These are phyloP conservation scores for Brachionus rotundiformis DNA, from an alignment of 1,140 invertebrate species.

Conservation along the genomic window DNA sequence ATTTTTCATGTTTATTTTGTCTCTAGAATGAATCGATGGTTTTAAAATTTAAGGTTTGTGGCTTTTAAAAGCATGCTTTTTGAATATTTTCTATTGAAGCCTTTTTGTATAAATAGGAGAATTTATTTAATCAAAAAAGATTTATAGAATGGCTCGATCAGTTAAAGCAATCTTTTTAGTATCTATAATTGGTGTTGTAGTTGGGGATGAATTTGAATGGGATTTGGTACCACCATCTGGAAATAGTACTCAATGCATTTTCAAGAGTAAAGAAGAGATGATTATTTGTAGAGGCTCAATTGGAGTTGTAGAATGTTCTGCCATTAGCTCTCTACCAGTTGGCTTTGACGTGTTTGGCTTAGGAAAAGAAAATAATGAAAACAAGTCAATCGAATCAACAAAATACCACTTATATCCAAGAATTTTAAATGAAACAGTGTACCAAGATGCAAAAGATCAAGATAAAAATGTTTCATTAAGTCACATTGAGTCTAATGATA, in stretches of 20 bases:
- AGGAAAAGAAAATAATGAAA: neutral
- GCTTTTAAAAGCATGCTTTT: neutral
- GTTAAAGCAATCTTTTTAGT: neutral
- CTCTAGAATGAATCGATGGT: neutral
- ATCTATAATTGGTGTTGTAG: neutral
- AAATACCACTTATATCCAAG: conserved; percentile 12
- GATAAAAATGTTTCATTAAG: neutral
- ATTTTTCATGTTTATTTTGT: neutral
- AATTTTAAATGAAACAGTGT: conserved; percentile 18
- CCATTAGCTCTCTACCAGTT: neutral
- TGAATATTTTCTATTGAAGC: neutral
- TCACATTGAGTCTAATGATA: neutral
- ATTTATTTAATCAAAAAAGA: neutral
- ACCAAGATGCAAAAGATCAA: neutral
- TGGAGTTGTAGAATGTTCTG: conserved; percentile 38
- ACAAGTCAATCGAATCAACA: neutral
- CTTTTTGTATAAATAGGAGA: conserved; percentile 2
- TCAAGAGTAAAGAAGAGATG: neutral
- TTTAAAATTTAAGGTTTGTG: neutral
- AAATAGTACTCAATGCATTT: conserved; percentile 38
- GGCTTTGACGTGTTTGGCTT: conserved; percentile 44
- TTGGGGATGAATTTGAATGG: conserved; percentile 26
- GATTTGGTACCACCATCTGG: neutral
- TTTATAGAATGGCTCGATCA: neutral
- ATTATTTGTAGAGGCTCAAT: conserved; percentile 16